Evolutionary conservation across 2,888 invertebrate species (phyloP).

Genomic region (Linnaemya tessellans): DNA sequence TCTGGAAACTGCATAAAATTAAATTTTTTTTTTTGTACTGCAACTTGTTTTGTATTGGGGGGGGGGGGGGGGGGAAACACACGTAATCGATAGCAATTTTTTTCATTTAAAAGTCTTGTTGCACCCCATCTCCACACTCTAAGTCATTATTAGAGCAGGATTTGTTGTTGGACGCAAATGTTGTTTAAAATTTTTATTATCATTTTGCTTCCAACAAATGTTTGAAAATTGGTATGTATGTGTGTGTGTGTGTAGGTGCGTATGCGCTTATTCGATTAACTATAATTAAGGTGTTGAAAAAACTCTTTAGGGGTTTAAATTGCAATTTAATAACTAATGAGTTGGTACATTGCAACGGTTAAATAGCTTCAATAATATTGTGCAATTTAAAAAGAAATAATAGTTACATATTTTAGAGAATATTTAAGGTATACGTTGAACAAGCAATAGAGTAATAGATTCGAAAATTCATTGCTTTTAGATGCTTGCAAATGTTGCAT

Average conservation of each 20-base stretch:
- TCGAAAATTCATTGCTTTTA: no score
- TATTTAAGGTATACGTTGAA: not conserved
- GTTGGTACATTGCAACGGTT: not conserved
- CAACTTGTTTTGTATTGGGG: no score
- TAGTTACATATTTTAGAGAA: not conserved
- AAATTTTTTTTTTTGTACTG: not conserved
- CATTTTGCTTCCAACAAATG: slow-evolving; percentile 33
- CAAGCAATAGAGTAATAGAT: no score
- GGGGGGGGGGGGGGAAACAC: not conserved
- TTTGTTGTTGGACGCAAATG: slow-evolving; percentile 33
- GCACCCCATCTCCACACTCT: not conserved
- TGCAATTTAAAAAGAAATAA: not conserved
- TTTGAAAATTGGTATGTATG: slow-evolving; percentile 19
- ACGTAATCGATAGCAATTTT: not conserved
- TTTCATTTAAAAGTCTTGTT: not conserved
- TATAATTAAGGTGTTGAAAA: slow-evolving; percentile 1
- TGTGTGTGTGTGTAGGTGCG: not conserved
- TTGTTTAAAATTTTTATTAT: slow-evolving; percentile 45
- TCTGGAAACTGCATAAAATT: not conserved
- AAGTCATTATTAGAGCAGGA: slow-evolving; percentile 31
- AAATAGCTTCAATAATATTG: not conserved
- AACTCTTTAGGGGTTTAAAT: not conserved
- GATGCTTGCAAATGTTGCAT: no score
- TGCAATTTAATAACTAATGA: slow-evolving; percentile 13
- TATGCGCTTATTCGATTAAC: slow-evolving; percentile 1